These are phyloP conservation scores for Propsilocerus akamusi DNA, from an alignment of 1,140 invertebrate genomes.

Conservation along the genomic window DNA sequence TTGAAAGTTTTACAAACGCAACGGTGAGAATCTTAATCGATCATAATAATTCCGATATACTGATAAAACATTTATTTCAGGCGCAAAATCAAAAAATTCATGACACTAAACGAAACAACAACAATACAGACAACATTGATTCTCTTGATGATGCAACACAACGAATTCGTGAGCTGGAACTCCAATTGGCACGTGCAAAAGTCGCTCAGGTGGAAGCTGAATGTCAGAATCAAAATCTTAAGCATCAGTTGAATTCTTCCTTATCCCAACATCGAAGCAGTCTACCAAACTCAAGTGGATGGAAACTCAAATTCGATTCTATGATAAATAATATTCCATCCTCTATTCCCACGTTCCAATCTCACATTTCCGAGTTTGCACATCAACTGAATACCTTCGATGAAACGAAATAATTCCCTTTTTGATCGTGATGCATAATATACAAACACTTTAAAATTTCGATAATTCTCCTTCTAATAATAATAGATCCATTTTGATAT, in stretches of 20 bases:
- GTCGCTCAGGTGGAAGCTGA: slow-evolving; percentile 91
- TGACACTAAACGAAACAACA: background rate
- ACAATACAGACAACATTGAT: slow-evolving; percentile 13
- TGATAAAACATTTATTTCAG: slow-evolving; percentile 11
- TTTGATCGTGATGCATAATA: no score
- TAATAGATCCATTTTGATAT: no score
- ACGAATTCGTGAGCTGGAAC: slow-evolving; percentile 74
- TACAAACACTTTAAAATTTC: no score
- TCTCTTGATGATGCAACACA: slow-evolving; percentile 27
- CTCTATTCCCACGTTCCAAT: background rate
- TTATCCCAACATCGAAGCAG: no score
- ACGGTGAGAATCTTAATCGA: slow-evolving; percentile 26
- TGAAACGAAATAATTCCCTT: background rate
- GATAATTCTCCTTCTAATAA: no score
- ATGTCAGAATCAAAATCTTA: slow-evolving; percentile 90
- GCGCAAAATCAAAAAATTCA: background rate
- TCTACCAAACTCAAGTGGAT: no score
- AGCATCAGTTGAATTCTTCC: slow-evolving; percentile 85
- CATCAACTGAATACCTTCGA: background rate
- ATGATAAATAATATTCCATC: background rate
- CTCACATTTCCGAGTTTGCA: background rate
- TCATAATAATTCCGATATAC: background rate
- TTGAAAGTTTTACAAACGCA: slow-evolving; percentile 35
- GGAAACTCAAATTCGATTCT: no score
- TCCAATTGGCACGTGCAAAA: slow-evolving; percentile 92